Evolutionary conservation across 2,888 invertebrate genomes (phyloP).

Genomic region (Drosophila picticornis): DNA sequence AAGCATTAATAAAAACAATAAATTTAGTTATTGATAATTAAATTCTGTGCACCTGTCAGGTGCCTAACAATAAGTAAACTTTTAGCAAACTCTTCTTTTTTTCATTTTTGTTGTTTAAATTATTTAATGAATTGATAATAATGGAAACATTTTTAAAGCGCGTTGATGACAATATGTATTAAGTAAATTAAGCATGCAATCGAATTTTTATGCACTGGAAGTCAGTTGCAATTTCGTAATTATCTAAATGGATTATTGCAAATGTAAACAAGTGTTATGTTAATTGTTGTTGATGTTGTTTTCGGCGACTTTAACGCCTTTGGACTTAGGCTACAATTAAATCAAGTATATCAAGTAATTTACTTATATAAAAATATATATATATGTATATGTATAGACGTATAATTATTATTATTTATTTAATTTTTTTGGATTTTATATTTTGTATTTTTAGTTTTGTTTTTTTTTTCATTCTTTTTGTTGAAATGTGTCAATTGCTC

Average conservation of each 20-base stretch:
- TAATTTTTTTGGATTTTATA: slow-evolving; percentile 22
- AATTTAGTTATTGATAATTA: slow-evolving; percentile 71
- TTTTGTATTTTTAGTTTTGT: slow-evolving; percentile 52
- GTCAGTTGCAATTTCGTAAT: slow-evolving; percentile 31
- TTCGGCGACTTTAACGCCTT: slow-evolving; percentile 36
- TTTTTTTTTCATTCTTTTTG: slow-evolving; percentile 17
- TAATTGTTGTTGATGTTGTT: slow-evolving; percentile 38
- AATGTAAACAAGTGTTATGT: slow-evolving; percentile 72
- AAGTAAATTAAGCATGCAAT: slow-evolving; percentile 33
- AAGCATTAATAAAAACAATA: slow-evolving; percentile 76
- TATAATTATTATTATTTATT: slow-evolving; percentile 21
- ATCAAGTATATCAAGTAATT: slow-evolving; percentile 62
- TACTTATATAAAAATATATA: slow-evolving; percentile 74
- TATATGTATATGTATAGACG: slow-evolving; percentile 26
- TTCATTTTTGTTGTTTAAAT: slow-evolving; percentile 35
- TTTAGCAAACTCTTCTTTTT: slow-evolving; percentile 57
- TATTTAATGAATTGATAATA: slow-evolving; percentile 67
- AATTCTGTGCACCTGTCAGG: slow-evolving; percentile 59
- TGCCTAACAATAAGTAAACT: slow-evolving; percentile 64
- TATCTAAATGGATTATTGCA: slow-evolving; percentile 65
- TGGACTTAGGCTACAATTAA: slow-evolving; percentile 61
- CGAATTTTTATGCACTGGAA: slow-evolving; percentile 31
- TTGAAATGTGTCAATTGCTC: slow-evolving; percentile 64
- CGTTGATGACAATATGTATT: slow-evolving; percentile 55
- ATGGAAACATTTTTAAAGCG: slow-evolving; percentile 74